A percentile compares a stretch with the other conserved stretches of the same genome.
phyloP scores from a whole-genome alignment of 2,113 vertebrate species.

The Merops nubicus region DNA sequence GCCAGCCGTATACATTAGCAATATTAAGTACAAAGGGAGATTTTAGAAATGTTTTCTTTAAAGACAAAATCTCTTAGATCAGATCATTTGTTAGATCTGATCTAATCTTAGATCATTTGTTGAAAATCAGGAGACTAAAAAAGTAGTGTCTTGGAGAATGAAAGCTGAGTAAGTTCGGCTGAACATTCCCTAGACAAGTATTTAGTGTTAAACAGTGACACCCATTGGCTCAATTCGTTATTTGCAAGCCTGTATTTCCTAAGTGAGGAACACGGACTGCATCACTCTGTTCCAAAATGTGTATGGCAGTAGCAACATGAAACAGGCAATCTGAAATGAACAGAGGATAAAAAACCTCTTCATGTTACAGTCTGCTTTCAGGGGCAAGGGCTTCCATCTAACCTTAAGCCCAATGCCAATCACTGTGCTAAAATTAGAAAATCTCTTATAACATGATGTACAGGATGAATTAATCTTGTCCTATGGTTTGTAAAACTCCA shows the following conservation, averaged over 20 bases:
- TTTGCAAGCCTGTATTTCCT: background rate
- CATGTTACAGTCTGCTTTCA: background rate
- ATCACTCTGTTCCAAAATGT: background rate
- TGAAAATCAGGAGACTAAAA: background rate
- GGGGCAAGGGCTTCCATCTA: background rate
- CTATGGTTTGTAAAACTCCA: background rate
- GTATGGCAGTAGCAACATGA: background rate
- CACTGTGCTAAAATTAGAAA: background rate
- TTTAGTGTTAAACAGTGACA: constrained; percentile 43
- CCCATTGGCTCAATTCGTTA: background rate
- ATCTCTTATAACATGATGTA: background rate
- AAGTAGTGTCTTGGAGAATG: background rate
- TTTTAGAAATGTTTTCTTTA: background rate
- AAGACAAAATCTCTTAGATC: background rate
- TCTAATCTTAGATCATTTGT: too few species aligned
- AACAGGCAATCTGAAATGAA: background rate
- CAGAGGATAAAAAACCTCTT: background rate
- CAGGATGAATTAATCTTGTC: background rate
- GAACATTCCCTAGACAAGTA: background rate
- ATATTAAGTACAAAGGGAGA: background rate
- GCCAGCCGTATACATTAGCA: background rate
- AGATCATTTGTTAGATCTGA: too few species aligned
- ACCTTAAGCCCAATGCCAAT: background rate
- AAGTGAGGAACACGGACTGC: background rate
- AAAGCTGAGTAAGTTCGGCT: background rate